These are phyloP conservation scores for Acrocephalus scirpaceus DNA, from an alignment of 2,797 vertebrate genomes.

Conservation along the genomic window DNA sequence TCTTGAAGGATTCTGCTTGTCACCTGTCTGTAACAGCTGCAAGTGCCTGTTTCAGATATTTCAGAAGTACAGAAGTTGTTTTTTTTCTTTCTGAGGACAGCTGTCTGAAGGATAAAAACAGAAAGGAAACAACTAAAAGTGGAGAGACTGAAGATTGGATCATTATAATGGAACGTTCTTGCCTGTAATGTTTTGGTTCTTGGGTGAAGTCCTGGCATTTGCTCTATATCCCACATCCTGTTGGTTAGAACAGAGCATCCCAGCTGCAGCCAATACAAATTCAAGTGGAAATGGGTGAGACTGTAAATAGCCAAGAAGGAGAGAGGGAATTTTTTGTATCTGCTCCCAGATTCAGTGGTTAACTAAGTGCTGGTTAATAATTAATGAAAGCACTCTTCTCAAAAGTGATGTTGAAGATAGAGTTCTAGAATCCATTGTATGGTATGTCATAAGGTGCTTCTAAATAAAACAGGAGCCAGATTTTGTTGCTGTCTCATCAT, in stretches of 20 bases:
- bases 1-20: neutral
- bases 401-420: neutral
- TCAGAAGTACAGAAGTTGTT: conserved; percentile 1
- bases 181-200: neutral
- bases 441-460: neutral
- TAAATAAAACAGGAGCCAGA: neutral
- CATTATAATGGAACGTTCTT: neutral
- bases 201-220: neutral
- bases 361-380: neutral
- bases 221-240: neutral
- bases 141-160: neutral
- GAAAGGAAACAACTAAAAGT: neutral
- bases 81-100: conserved; percentile 19
- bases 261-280: neutral
- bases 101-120: conserved; percentile 32
- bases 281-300: neutral
- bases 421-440: neutral
- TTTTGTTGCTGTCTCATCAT: neutral
- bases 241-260: neutral
- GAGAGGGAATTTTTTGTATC: neutral
- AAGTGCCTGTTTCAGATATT: neutral
- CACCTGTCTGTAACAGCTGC: conserved; percentile 63
- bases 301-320: neutral
- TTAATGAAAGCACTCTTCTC: neutral
- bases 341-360: neutral